Conservation (phyloP, 2,888 invertebrate genomes). For the Acleris laterana region DNA sequence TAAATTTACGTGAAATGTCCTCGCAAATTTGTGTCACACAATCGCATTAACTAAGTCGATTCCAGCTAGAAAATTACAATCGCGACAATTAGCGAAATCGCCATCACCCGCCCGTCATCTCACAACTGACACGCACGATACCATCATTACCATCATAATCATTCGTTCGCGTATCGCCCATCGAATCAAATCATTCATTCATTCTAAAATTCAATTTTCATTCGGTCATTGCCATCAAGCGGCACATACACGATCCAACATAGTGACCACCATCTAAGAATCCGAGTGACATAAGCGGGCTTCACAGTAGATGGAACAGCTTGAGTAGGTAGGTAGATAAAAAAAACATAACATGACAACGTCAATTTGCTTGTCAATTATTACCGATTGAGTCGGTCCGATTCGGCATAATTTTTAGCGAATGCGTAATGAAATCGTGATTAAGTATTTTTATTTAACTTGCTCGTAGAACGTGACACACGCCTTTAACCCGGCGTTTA, state of each 20-base stretch:
- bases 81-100: constrained; percentile 47
- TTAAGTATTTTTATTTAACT: constrained; percentile 31
- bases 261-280: neutral
- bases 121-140: constrained; percentile 42
- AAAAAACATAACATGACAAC: too few species aligned
- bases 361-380: constrained; percentile 19
- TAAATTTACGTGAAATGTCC: constrained; percentile 35
- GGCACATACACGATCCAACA: neutral
- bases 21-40: constrained; percentile 40
- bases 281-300: too few species aligned
- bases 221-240: constrained; percentile 21
- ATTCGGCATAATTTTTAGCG: constrained; percentile 8
- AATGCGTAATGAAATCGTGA: constrained; percentile 37
- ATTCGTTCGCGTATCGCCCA: constrained; percentile 32
- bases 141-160: constrained; percentile 37
- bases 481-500: constrained; percentile 14
- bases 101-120: constrained; percentile 58
- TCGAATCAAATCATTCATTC: constrained; percentile 26
- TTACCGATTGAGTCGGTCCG: constrained; percentile 3
- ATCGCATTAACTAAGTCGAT: constrained; percentile 48
- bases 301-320: too few species aligned
- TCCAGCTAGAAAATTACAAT: constrained; percentile 42
- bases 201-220: constrained; percentile 14
- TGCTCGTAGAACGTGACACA: constrained; percentile 9
- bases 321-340: too few species aligned